A percentile compares a stretch with the other conserved stretches of the same genome.
phyloP scores from a whole-genome alignment of 2,888 invertebrate genomes.

The Cenopis cana region DNA sequence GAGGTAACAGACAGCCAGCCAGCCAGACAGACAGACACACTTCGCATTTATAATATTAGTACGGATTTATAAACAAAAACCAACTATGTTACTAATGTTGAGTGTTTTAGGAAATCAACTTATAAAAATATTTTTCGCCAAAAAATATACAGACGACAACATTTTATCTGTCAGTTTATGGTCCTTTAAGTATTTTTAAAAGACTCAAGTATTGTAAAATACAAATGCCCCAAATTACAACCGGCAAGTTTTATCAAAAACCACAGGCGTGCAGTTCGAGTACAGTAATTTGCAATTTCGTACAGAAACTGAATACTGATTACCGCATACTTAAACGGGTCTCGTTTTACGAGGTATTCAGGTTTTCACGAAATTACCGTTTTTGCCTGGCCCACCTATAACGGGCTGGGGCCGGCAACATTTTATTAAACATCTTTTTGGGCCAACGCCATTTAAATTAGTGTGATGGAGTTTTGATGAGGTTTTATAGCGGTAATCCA shows the following conservation, averaged over 20 bases:
- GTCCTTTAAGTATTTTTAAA: not conserved
- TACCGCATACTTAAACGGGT: constrained; percentile 24
- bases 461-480: constrained; percentile 14
- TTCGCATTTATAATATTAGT: no score
- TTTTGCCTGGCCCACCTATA: constrained; percentile 29
- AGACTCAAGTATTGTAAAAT: constrained; percentile 11
- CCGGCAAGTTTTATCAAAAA: constrained; percentile 26
- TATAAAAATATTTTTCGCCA: not conserved
- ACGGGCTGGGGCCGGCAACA: constrained; percentile 7
- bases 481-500: not conserved
- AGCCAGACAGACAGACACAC: no score
- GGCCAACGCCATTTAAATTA: constrained; percentile 23
- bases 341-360: constrained; percentile 35
- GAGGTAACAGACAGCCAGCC: no score
- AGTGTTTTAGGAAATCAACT: no score
- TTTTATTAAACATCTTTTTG: constrained; percentile 14
- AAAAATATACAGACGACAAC: not conserved
- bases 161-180: not conserved
- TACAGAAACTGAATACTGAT: constrained; percentile 37
- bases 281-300: constrained; percentile 41
- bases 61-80: no score
- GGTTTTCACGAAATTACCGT: constrained; percentile 42
- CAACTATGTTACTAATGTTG: no score
- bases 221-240: constrained; percentile 23
- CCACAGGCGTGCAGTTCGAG: not conserved